phyloP scores from a whole-genome alignment of 2,113 vertebrate genomes.

The Pelvicachromis taeniatus region DNA sequence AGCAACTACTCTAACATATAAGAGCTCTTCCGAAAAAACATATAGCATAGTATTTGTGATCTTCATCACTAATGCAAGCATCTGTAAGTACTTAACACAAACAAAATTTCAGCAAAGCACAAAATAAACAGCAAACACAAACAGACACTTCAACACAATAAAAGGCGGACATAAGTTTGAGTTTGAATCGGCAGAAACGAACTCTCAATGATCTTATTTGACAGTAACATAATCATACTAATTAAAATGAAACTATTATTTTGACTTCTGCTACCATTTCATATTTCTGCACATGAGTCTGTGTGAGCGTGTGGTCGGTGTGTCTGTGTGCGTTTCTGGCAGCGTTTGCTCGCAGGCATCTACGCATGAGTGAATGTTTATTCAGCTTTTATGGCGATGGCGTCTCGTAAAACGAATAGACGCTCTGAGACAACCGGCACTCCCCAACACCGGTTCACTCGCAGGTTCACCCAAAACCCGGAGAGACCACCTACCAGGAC shows the following conservation, averaged over 20 bases:
- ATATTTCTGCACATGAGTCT: neutral
- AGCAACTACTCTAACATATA: neutral
- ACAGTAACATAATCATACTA: slow-evolving; percentile 25
- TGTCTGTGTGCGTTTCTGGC: neutral
- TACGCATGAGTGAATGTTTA: slow-evolving; percentile 45
- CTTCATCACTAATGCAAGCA: neutral
- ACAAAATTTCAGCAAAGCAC: neutral
- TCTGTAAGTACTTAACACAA: neutral
- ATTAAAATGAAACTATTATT: slow-evolving; percentile 3
- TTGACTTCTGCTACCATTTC: slow-evolving; percentile 3
- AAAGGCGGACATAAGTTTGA: neutral
- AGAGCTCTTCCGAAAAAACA: neutral
- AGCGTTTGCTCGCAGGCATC: neutral
- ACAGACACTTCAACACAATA: neutral
- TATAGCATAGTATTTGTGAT: neutral
- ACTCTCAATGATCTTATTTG: slow-evolving; percentile 1
- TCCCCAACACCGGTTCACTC: slow-evolving; percentile 6
- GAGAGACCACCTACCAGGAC: slow-evolving; percentile 62
- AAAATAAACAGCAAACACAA: slow-evolving; percentile 29
- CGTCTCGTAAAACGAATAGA: slow-evolving; percentile 46
- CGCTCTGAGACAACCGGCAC: neutral
- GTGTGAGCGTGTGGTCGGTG: neutral
- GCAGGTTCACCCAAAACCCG: neutral
- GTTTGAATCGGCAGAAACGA: neutral
- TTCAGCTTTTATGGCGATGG: slow-evolving; percentile 31